Evolutionary conservation across 2,888 invertebrate genomes (phyloP).

Genomic region (Synanthedon tipuliformis): DNA sequence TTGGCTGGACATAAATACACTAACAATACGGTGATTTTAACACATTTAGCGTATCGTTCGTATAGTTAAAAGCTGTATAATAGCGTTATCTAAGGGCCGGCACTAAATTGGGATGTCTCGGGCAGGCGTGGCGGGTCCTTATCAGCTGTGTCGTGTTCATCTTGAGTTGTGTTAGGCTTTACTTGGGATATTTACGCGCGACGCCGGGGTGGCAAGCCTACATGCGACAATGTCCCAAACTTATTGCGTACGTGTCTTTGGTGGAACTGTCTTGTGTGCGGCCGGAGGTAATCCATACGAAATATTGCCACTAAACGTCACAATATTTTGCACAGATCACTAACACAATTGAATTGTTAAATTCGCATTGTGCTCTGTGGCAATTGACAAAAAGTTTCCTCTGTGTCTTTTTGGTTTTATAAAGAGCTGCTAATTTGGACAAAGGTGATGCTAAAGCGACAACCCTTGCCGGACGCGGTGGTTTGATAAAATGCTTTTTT

Average conservation of each 20-base stretch:
- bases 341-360: too few relatives aligned
- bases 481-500: slow-evolving; percentile 67
- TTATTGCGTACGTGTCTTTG: slow-evolving; percentile 35
- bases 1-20: slow-evolving; percentile 24
- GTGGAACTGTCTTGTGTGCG: slow-evolving; percentile 10
- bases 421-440: too few relatives aligned
- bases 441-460: slow-evolving; percentile 29
- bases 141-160: slow-evolving; percentile 68
- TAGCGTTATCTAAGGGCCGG: slow-evolving; percentile 65
- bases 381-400: background rate
- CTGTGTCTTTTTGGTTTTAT: too few relatives aligned
- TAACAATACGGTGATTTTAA: slow-evolving; percentile 52
- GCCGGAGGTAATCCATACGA: slow-evolving; percentile 9
- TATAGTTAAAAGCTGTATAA: slow-evolving; percentile 71
- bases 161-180: slow-evolving; percentile 70
- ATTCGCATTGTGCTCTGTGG: too few relatives aligned
- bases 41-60: slow-evolving; percentile 64
- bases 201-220: slow-evolving; percentile 45
- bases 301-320: background rate
- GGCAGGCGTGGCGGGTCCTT: slow-evolving; percentile 51
- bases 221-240: slow-evolving; percentile 52
- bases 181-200: slow-evolving; percentile 59
- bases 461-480: slow-evolving; percentile 60
- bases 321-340: too few relatives aligned
- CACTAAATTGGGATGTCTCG: slow-evolving; percentile 69